Evolutionary conservation across 2,888 invertebrate genomes (phyloP), one percentile per base, ranked within the genome.

Genomic region (Brenthis daphne): DNA sequence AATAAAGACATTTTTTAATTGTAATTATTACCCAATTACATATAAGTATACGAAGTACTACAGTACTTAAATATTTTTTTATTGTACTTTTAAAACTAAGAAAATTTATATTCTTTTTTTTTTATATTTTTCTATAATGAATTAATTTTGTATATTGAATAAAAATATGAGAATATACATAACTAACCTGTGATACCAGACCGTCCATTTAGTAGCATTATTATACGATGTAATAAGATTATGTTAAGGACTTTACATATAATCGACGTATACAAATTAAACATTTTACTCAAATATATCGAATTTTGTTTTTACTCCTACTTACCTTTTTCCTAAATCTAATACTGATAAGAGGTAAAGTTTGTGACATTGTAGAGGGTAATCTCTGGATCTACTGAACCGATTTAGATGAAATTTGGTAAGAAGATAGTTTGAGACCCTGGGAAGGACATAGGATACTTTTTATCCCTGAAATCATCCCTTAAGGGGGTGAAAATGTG

Each of bases 131-230:
- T 53, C 43, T 60, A 20, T 60, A 67, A 65, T 51, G 48, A 57
- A 61, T 20, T 67, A 70, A 67, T 75, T 75, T 74, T 58, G 74
- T 73, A 75, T 65, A 66, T 75, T 77, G 76, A 79, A 61, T 55
- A 53, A 64, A 65, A 65, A 57, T 81, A 78, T 82, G 78, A 78
- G 75, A 82, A 83, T 86, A 81, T 86, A 81, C 85, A 84, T 83
- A 88, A 88, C 87, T 91, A 91, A 92, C 90, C 91, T 92, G 92
- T 92, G 92, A 92, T 92, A 87, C 77, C 78, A 80, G 78, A 87
- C 91, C 91, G 89, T 92, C 92, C 92, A 84, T 80, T 83, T 80
- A 63, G 54, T 73, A 68, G 61, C 63, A 58, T 69, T 69, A 65
- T 72, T 65, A 43, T 43, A 72, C 64, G 68, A 66, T 69, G 56